phyloP scores from a whole-genome alignment of 2,888 invertebrate species.

The Tipula vernalis region DNA sequence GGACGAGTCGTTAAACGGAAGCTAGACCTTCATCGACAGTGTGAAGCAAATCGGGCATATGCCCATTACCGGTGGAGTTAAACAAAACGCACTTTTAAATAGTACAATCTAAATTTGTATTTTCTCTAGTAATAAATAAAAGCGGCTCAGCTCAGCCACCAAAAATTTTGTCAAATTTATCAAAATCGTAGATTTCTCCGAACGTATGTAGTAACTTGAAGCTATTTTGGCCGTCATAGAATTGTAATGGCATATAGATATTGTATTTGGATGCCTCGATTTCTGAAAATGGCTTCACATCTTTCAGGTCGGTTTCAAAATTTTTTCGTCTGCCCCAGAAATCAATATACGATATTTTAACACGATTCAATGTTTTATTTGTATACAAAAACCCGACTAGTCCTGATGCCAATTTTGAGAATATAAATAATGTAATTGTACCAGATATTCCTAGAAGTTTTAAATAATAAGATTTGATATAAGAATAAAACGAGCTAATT shows the following conservation, averaged over 20 bases:
- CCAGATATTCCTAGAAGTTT: constrained; percentile 40
- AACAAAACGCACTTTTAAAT: constrained; percentile 16
- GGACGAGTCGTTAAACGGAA: constrained; percentile 83
- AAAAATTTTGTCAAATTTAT: background rate
- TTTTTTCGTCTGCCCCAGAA: constrained; percentile 50
- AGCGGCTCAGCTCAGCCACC: background rate
- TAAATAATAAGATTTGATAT: constrained; percentile 5
- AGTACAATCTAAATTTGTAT: background rate
- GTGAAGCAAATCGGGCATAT: constrained; percentile 93
- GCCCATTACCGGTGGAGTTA: constrained; percentile 88
- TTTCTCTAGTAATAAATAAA: background rate
- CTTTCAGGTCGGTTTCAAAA: constrained; percentile 17
- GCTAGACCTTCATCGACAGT: constrained; percentile 81
- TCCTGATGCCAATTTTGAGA: constrained; percentile 40
- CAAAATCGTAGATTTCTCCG: background rate
- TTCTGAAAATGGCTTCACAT: background rate
- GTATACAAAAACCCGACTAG: constrained; percentile 48
- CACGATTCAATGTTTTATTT: constrained; percentile 34
- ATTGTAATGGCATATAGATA: background rate
- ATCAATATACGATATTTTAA: constrained; percentile 47
- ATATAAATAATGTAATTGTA: constrained; percentile 37
- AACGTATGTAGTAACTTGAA: background rate
- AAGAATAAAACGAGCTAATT: constrained; percentile 17
- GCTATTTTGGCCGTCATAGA: background rate
- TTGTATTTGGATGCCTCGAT: background rate